A percentile compares a stretch with the other conserved stretches of the same genome.
phyloP scores from a whole-genome alignment of 2,113 vertebrate genomes.

The Lampris megalopsis region DNA sequence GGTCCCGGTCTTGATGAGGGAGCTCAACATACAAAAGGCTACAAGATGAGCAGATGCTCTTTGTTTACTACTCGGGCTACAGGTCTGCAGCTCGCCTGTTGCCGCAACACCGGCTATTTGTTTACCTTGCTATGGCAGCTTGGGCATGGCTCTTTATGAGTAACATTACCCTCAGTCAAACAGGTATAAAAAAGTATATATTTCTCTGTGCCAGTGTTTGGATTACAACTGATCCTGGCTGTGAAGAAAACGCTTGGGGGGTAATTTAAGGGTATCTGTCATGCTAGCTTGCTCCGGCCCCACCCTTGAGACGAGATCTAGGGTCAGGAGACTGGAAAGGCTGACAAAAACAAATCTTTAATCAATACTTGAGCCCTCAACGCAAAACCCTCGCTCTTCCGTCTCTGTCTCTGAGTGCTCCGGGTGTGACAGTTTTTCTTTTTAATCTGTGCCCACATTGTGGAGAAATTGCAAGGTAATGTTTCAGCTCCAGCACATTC shows the following conservation, averaged over 20 bases:
- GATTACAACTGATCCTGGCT: slow-evolving; percentile 82
- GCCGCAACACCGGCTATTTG: slow-evolving; percentile 35
- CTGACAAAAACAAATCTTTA: slow-evolving; percentile 88
- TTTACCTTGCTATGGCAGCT: slow-evolving; percentile 29
- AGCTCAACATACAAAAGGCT: slow-evolving; percentile 61
- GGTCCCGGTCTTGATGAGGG: slow-evolving; percentile 72
- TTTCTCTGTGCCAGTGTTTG: slow-evolving; percentile 75
- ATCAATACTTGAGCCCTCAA: slow-evolving; percentile 83
- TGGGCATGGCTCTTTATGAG: slow-evolving; percentile 37
- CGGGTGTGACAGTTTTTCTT: slow-evolving; percentile 81
- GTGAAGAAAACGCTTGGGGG: slow-evolving; percentile 80
- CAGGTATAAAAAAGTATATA: slow-evolving; percentile 58
- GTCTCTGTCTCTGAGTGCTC: slow-evolving; percentile 76
- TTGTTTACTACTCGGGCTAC: slow-evolving; percentile 41
- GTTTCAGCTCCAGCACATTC: slow-evolving; percentile 78
- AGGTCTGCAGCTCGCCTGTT: slow-evolving; percentile 57
- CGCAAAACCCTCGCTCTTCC: slow-evolving; percentile 80
- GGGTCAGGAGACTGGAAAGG: slow-evolving; percentile 86
- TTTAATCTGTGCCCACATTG: slow-evolving; percentile 83
- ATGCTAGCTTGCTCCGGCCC: slow-evolving; percentile 82
- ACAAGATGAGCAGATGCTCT: slow-evolving; percentile 42
- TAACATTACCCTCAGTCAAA: slow-evolving; percentile 52
- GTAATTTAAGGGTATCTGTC: slow-evolving; percentile 84
- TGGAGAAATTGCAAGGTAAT: slow-evolving; percentile 82
- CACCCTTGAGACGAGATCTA: slow-evolving; percentile 81